Evolutionary conservation across 2,888 invertebrate species (phyloP).

Genomic region (Actias luna): DNA sequence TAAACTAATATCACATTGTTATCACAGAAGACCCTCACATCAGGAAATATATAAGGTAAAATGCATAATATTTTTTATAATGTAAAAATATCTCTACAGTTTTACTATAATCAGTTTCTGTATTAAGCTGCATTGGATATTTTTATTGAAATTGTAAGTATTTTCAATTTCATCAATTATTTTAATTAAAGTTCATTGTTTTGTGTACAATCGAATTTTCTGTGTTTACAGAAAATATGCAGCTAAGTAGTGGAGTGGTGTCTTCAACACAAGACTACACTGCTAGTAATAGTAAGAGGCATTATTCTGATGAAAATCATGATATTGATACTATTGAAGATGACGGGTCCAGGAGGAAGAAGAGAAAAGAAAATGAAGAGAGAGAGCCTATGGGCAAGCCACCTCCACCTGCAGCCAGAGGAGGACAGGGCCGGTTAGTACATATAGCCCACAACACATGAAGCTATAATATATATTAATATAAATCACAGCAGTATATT

Average conservation of each 20-base stretch:
- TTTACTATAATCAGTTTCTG: conserved; percentile 5
- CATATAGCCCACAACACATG: too few species aligned
- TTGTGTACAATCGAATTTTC: not conserved
- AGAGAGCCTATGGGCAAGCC: conserved; percentile 81
- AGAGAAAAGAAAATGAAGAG: conserved; percentile 87
- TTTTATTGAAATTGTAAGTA: conserved; percentile 6
- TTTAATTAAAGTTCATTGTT: not conserved
- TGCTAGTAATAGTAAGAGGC: conserved; percentile 44
- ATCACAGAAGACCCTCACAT: not conserved
- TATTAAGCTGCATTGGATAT: conserved; percentile 8
- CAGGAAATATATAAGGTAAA: not conserved
- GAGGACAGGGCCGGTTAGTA: conserved; percentile 61
- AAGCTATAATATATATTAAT: too few species aligned
- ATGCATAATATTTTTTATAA: not conserved
- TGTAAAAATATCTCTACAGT: not conserved
- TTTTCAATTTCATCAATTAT: not conserved
- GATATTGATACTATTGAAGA: conserved; percentile 81
- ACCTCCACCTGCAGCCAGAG: conserved; percentile 57
- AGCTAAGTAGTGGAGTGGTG: conserved; percentile 66
- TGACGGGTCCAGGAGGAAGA: conserved; percentile 87
- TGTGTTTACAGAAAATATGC: conserved; percentile 40
- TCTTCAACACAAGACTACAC: conserved; percentile 69
- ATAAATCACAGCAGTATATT: too few species aligned
- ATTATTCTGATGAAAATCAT: conserved; percentile 76
- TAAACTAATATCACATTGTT: conserved; percentile 1